Base-by-base conservation (phyloP, 2,797 vertebrate species). In the Acrossocheilus fasciatus region DNA sequence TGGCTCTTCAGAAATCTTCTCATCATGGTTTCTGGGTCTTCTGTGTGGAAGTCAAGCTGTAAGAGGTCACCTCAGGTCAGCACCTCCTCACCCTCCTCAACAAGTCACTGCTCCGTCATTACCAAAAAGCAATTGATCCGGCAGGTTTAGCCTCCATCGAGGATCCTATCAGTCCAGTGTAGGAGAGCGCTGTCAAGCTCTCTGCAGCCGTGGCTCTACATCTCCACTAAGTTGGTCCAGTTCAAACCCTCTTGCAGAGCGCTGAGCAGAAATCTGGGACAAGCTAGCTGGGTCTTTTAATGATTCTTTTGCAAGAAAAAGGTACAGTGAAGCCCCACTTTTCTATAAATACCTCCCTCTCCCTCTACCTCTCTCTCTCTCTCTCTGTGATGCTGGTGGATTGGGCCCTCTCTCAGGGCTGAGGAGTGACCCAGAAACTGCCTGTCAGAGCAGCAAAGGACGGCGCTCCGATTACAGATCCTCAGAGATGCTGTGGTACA, bases 301-400 rank as follows among this genome's bases (percentile, higher is more conserved):
- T 92, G 93, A 94, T 95, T 95, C 93, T 94, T 95, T 94, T 79
- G 93, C 91, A 57, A 93, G 94, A 94, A 95, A 95, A 96, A 96
- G 95, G 95, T 95, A 94, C 94, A 90, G 94, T 93, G 87, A 94
- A 96, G 96, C 95, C 96, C 96, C 95, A 95, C 96, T 96, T 96
- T 95, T 96, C 95, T 96, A 96, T 96, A 96, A 96, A 96, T 96
- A 96, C 95, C 92, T 93, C 90, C 82, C 84, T 59, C 82, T 66
- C 81, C 75, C 73, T 43, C 2, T 30, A 30, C 30, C 76, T 77
- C 82, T 69, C 90, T 84, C 88, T 79, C 26, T 26, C 88, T 88
- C 85, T 85, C 83, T 87, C 80, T 84, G 91, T 89, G 90, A 86
- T 93, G 93, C 91, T 89, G 93, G 91, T 92, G 92, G 93, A 94